Conservation (phyloP, 2,113 vertebrate genomes). For the Centrocercus urophasianus region DNA sequence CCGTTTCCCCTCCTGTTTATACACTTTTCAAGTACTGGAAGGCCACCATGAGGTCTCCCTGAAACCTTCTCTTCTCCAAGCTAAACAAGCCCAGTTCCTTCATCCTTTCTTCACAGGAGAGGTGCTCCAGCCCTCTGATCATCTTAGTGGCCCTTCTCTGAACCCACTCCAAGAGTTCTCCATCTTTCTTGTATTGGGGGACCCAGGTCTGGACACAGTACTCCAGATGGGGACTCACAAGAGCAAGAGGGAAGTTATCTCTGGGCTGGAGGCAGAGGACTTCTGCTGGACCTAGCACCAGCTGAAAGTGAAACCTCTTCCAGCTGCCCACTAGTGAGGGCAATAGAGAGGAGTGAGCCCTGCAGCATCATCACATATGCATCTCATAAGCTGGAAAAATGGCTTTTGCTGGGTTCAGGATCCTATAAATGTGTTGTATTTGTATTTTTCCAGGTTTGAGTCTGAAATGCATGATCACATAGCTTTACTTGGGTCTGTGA, state of each 20-base stretch:
- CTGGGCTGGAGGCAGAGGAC: conserved; percentile 3
- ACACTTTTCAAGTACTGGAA: too few relatives aligned
- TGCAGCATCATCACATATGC: accelerated
- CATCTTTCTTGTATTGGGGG: too few relatives aligned
- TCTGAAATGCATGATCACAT: not conserved
- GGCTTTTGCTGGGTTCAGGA: not conserved
- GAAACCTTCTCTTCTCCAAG: too few relatives aligned
- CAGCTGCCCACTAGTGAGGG: not conserved
- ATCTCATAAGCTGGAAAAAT: not conserved
- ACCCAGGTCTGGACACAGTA: too few relatives aligned
- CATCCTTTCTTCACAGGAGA: too few relatives aligned
- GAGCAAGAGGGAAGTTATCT: conserved; percentile 58
- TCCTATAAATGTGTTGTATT: not conserved
- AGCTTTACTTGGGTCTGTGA: not conserved
- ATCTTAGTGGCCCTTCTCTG: too few relatives aligned
- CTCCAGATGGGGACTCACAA: too few relatives aligned
- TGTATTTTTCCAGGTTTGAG: not conserved
- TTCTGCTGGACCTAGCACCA: not conserved
- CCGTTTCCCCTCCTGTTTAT: too few relatives aligned
- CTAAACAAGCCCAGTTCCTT: too few relatives aligned
- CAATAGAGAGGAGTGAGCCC: not conserved
- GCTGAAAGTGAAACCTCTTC: not conserved
- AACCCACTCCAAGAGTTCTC: too few relatives aligned
- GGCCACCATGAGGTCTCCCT: too few relatives aligned
- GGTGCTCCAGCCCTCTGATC: too few relatives aligned